Evolutionary conservation across 2,113 vertebrate species (phyloP), one percentile per base, ranked within the genome.

Genomic region (Mastomys natalensis): DNA sequence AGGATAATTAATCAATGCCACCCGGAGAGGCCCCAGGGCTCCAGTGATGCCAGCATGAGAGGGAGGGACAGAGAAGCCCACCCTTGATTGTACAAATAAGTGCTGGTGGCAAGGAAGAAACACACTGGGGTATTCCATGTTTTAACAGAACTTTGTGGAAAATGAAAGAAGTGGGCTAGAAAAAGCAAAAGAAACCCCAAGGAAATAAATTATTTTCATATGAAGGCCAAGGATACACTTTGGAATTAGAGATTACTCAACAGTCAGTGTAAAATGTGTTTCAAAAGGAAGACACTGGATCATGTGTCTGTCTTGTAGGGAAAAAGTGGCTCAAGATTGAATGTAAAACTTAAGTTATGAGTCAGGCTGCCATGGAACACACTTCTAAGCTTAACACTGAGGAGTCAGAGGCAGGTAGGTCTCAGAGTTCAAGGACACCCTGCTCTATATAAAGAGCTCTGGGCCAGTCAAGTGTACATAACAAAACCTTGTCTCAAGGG

Each of bases 1-100:
- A 29, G 97, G 95, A 95, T 90, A 98, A 96, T 94, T 66, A 88
- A 94, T 45, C 87, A 62, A 37, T 76, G 74, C 97, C 91, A 91
- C 94, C 94, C 60, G 3, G 92, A 91, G 91, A 91, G 87, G 77
- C 60, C 95, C 95, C 43, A 72, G 92, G 91, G 94, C 55, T 94
- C 93, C 58, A 68, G 93, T 26, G 62, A 95, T 89, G 87, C 87
- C 97, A 96, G 90, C 95, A 93, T 91, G 86, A 96, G 72, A 96
- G 90, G 73, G 37, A 58, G 0, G 5, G 73, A 29, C 62, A 78
- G 96, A 97, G 95, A 96, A 96, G 90, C 60, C 74, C 86, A 80
- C 64, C 88, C 62, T 68, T 64, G 89, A 95, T 74, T 89, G 90
- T 89, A 86, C 92, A 95, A 97, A 97, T 91, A 92, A 94, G 91